These are phyloP conservation scores for Phyllotis vaccarum DNA, from an alignment of 2,797 vertebrate genomes.

Conservation along the genomic window DNA sequence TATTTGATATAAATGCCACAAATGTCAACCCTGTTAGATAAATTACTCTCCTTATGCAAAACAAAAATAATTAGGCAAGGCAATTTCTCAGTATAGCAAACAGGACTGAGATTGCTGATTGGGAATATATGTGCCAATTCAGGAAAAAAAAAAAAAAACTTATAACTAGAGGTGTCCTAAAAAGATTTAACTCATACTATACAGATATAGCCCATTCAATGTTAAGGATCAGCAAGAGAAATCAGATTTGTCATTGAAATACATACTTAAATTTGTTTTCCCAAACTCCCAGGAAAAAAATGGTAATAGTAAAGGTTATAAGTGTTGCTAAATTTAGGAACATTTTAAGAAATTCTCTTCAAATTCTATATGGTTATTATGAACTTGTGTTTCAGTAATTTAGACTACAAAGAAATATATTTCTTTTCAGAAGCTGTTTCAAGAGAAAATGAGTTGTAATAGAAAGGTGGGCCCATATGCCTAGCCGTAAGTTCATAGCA, in stretches of 20 bases:
- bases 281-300: background rate
- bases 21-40: too few relatives aligned
- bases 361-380: background rate
- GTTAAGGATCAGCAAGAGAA: slow-evolving; percentile 40
- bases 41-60: background rate
- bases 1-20: background rate
- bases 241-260: slow-evolving; percentile 28
- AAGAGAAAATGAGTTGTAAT: slow-evolving; percentile 48
- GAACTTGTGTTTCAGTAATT: slow-evolving; percentile 52
- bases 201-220: background rate
- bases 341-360: background rate
- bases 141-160: background rate
- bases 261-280: background rate
- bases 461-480: slow-evolving; percentile 55
- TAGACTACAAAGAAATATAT: slow-evolving; percentile 2
- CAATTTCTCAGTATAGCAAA: background rate
- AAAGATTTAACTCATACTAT: background rate
- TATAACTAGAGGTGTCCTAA: too few relatives aligned
- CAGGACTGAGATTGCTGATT: too few relatives aligned
- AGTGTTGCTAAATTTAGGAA: background rate
- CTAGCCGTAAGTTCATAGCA: slow-evolving; percentile 38
- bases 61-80: background rate
- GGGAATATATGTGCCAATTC: too few relatives aligned
- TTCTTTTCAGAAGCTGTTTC: background rate
- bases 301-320: background rate